Evolutionary conservation across 2,888 invertebrate species (phyloP), one percentile per base, ranked within the genome.

Genomic region (Calliphora vomitoria): DNA sequence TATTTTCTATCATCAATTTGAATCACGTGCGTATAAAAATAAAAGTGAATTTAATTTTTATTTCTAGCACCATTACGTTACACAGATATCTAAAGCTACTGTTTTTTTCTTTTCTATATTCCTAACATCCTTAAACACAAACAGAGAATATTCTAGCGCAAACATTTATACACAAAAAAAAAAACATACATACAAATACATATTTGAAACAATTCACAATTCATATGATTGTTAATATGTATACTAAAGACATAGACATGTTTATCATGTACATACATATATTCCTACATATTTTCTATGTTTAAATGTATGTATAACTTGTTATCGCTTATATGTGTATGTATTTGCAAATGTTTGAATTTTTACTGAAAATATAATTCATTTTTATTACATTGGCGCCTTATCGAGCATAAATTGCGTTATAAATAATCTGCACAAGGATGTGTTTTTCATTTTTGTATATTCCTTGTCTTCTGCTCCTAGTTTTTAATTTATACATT

Each of bases 311-410:
- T 15, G 41, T 6, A 44, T 6, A 3, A 25, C 18, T 60, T 31
- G 44, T 75, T 75, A 44, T 44, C 58, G 47, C 60, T 41, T 13
- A 20, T 41, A 58, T 20, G 55, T 60, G 4, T 66, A 20, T 66
- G 8, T 64, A 18, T 50, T n/a, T 62, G 15, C 44, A 35, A 44
- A 25, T 41, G 13, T 38, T 8, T 55, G 44, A 11, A 15, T 50
- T 38, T 41, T 8, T 25, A 44, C 41, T 10, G n/a, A 64, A 84
- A 41, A 64, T 44, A 89, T 89, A 87, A 85, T 82, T 89, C 85
- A 89, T 89, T 89, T 88, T 88, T 88, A 89, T 89, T 89, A 85
- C 82, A 78, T 87, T 89, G 86, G 86, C 85, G 86, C 83, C 88
- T 88, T 89, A 88, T 88, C 88, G 86, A 79, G 80, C 82, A 87